Evolutionary conservation across 2,888 invertebrate genomes (phyloP), one percentile per base, ranked within the genome.

Genomic region (Mesoligia furuncula): DNA sequence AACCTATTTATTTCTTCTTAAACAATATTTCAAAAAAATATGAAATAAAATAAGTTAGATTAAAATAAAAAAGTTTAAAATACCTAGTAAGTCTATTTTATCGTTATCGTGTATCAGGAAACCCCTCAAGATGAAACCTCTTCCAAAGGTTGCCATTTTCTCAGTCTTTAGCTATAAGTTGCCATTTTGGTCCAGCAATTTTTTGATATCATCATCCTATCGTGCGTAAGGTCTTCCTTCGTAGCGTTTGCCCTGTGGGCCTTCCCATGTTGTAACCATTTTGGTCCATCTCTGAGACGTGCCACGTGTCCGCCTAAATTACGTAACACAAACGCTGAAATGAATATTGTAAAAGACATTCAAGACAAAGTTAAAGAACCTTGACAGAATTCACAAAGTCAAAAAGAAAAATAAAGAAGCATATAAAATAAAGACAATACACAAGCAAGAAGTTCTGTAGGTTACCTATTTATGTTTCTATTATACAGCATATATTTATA

Each of bases 351-450:
- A 54, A 5, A 17, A 24, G 20, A 4, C 2, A 39, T 8, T 36
- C 0, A 11, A 72, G 7, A 62, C 7, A 62, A 62, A 69, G 15
- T 15, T 39, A 57, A 72, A 51, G 27, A 76, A 54, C 51, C 31
- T 11, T 57, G 36, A 62, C 66, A 70, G 48, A 54, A 66, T 36
- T 77, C 77, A 62, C 36, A 31, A 36, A 59, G 24, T 54, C 68
- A 24, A 48, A 51, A 59, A 61, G 39, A 27, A 54, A 75, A 66
- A 27, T 57, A 62, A 77, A 61, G 31, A 48, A 27, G 13, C 36
- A 5, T 15, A 45, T 20, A 83, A 57, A 48, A 66, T 15, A 51
- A 62, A 57, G 24, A 51, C 27, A 81, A 48, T 57, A 59, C 4
- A 78, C 62, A 36, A 54, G 45, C 31, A 59, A 31, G 45, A 39